Base-by-base conservation (phyloP, 2,888 invertebrate species). In the Drosophila ustulata region DNA sequence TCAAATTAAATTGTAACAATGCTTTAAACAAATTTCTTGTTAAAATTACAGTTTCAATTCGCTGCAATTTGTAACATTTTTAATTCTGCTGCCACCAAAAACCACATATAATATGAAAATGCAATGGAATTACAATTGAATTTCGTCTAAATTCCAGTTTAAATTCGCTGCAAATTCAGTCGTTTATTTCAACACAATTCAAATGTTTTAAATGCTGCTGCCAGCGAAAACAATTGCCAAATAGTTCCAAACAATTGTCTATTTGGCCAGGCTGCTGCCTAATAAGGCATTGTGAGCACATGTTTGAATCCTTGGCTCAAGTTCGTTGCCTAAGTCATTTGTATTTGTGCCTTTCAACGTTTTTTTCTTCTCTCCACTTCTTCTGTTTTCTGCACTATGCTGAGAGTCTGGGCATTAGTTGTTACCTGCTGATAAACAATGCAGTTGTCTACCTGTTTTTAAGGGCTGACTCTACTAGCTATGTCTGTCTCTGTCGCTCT, bases 381-480 rank as follows among this genome's bases (percentile, higher is more conserved):
- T 57, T 34, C 18, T 49, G 4, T 49, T 25, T 64, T 66, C 45
- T 37, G 62, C 59, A 30, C 45, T 52, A 30, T 45, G 26, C 18
- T 18, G 18, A 18, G 18, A 51, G 76, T 66, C 74, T 78, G 73
- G 47, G 85, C 75, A 75, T 79, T 81, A 72, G 80, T 87, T 80
- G 66, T 70, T 83, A 83, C 83, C 83, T 83, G 83, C 77, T 71
- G 84, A 83, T 86, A 82, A 86, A 81, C 79, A 86, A 82, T 82
- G 84, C 87, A 74, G 51, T 76, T 77, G 57, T 71, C 80, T 82
- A 85, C 86, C 82, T 82, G 82, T 82, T 77, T 82, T 76, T 75
- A 70, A 76, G 74, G 82, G 77, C 78, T 77, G 59, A 39, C 68
- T 61, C 58, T 56, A 13, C 58, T 37, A 62, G 18, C 67, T 32